These are phyloP conservation scores for Drosophila varians DNA, from an alignment of 1,140 invertebrate genomes.

Conservation along the genomic window DNA sequence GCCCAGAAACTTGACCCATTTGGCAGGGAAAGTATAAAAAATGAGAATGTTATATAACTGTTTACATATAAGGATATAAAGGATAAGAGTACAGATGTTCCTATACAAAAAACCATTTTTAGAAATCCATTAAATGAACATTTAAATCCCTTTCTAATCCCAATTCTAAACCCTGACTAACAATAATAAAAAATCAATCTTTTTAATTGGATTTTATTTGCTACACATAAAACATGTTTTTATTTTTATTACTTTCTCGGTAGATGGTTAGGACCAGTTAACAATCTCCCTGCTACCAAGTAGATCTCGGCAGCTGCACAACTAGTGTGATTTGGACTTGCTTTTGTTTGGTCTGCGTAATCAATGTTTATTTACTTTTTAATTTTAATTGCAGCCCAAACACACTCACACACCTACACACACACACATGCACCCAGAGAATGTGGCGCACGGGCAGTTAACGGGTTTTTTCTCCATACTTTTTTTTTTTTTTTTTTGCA, in stretches of 20 bases:
- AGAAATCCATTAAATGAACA: too few relatives aligned
- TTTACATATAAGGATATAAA: too few relatives aligned
- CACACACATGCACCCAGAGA: constrained; percentile 5
- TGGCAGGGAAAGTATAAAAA: constrained; percentile 33
- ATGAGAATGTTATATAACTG: constrained; percentile 24
- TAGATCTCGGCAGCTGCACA: constrained; percentile 2
- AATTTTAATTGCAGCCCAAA: constrained; percentile 38
- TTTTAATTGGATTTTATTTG: neutral
- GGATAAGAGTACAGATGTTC: too few relatives aligned
- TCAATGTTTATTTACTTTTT: constrained; percentile 38
- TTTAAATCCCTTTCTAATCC: neutral
- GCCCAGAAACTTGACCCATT: constrained; percentile 56
- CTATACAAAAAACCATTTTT: too few relatives aligned
- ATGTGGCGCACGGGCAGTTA: constrained; percentile 4
- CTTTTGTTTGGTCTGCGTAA: constrained; percentile 19
- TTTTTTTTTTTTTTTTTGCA: constrained; percentile 13
- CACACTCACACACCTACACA: neutral
- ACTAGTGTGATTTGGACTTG: constrained; percentile 21
- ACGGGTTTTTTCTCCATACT: neutral
- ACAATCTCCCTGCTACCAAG: neutral
- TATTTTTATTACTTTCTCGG: neutral
- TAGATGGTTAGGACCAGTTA: neutral
- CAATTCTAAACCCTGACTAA: neutral
- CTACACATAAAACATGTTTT: neutral
- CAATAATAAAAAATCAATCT: neutral